phyloP scores from a whole-genome alignment of 2,113 vertebrate genomes.

The Neopipo cinnamomea region DNA sequence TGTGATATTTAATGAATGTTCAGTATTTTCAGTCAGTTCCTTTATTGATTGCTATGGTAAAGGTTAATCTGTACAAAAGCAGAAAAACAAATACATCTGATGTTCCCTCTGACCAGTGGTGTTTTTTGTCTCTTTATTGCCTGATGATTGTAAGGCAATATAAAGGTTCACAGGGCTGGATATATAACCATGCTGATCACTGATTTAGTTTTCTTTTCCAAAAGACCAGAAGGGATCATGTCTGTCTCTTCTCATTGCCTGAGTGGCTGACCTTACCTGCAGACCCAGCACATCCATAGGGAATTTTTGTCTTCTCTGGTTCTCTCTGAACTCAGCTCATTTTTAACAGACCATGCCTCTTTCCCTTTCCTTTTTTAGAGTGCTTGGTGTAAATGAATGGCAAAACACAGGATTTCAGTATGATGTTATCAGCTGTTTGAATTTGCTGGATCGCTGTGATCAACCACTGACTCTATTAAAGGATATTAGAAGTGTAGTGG shows the following conservation, averaged over 20 bases:
- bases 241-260: not conserved
- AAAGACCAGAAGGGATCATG: not conserved
- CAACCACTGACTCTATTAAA: conserved; percentile 86
- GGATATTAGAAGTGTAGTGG: conserved; percentile 86
- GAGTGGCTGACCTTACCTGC: not conserved
- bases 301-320: not conserved
- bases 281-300: not conserved
- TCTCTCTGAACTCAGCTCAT: not conserved
- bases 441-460: conserved; percentile 94
- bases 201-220: not conserved
- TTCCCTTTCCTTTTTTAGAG: conserved; percentile 66
- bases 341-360: not conserved
- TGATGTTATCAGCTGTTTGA: conserved; percentile 96
- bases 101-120: not conserved
- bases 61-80: not conserved
- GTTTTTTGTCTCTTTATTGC: not conserved
- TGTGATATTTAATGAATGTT: not conserved
- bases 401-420: conserved; percentile 89
- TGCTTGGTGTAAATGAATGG: conserved; percentile 93
- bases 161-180: not conserved
- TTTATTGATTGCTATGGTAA: not conserved
- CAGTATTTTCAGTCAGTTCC: not conserved
- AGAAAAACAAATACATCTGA: not conserved
- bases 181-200: not conserved
- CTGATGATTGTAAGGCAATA: not conserved